Base-by-base conservation (phyloP, 1,140 invertebrate genomes). In the Linepithema humile region DNA sequence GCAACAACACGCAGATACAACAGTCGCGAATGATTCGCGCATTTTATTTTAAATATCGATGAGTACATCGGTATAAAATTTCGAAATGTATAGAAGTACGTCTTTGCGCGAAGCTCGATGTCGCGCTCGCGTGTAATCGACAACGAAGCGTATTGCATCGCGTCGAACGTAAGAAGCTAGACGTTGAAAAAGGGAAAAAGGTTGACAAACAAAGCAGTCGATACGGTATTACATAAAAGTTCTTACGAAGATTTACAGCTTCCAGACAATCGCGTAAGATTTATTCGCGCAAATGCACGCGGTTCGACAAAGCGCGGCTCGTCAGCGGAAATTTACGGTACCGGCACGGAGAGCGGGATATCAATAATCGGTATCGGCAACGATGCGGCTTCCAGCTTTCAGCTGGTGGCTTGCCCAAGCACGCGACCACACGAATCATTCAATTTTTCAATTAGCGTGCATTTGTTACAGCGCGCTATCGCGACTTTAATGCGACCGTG, bases 371-470 rank as follows among this genome's bases (percentile, higher is more conserved):
- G n/a, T 53, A 78, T 69, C 48, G 48, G 50, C 45, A 70, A 55
- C 64, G 55, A 70, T 65, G 67, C 45, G 35, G 53, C 59, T 40
- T 75, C 38, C 26, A 57, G 48, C 9, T 43, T 55, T 55, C 35
- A 69, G 75, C 75, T 15, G 35, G 64, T n/a, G 40, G 75, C 75
- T 53, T 53, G 64, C 57, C 64, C 64, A 70, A 80, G 75, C 75
- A 80, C 75, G 75, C 75, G 75, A 80, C 75, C 64, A 69, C 75
- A 43, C 75, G 48, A 55, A 80, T 80, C 64, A 80, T 80, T 80
- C 75, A 80, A 80, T 80, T 80, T 80, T 80, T 80, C 75, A 80
- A 80, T 80, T 80, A 80, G 64, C 64, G 75, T 69, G 75, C 75
- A 80, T 80, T 80, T 80, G 75, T 80, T 80, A 80, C 75, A 45